phyloP scores from a whole-genome alignment of 2,113 vertebrate species.

The Gymnogyps californianus region DNA sequence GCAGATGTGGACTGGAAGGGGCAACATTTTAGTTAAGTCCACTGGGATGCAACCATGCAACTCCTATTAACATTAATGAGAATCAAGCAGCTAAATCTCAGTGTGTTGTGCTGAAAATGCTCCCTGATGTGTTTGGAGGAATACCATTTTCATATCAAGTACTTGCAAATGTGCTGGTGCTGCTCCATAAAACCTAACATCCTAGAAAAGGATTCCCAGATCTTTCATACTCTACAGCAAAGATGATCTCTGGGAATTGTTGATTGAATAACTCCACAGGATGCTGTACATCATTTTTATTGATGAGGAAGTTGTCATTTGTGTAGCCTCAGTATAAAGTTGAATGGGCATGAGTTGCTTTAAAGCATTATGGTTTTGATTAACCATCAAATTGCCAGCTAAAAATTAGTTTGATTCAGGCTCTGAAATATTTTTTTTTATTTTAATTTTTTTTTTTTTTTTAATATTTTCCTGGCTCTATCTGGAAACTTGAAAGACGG shows the following conservation, averaged over 20 bases:
- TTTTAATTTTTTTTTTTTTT: neutral
- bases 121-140: neutral
- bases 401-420: neutral
- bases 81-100: neutral
- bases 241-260: slow-evolving; percentile 6
- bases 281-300: slow-evolving; percentile 8
- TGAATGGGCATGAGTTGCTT: neutral
- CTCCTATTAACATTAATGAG: neutral
- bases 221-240: neutral
- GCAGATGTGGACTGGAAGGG: neutral
- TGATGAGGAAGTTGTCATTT: slow-evolving; percentile 1
- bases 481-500: neutral
- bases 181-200: slow-evolving; percentile 41
- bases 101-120: neutral
- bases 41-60: neutral
- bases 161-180: neutral
- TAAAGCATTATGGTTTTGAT: neutral
- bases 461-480: neutral
- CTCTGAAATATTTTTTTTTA: neutral
- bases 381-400: neutral
- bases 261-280: neutral
- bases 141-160: slow-evolving; percentile 36
- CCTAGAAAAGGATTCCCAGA: neutral
- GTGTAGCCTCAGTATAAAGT: neutral
- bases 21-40: neutral